phyloP scores from a whole-genome alignment of 2,113 vertebrate species.

The Catharus bicknelli region DNA sequence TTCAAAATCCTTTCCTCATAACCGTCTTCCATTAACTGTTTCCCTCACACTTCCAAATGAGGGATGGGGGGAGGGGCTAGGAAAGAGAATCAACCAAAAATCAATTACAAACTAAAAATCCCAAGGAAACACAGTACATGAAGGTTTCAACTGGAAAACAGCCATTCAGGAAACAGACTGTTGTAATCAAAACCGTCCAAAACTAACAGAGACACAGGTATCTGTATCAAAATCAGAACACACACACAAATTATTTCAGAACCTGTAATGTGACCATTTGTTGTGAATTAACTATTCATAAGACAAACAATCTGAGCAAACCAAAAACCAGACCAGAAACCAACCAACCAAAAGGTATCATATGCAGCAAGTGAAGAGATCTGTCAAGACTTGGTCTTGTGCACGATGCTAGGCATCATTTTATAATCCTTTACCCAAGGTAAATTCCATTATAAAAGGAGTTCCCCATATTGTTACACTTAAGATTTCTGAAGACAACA shows the following conservation, averaged over 20 bases:
- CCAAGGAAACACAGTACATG: neutral
- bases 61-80: accelerated
- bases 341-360: neutral
- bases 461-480: neutral
- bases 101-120: neutral
- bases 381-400: neutral
- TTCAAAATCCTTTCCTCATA: neutral
- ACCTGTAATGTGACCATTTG: neutral
- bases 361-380: neutral
- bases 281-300: neutral
- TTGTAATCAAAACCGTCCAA: neutral
- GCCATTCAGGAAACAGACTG: neutral
- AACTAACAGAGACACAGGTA: neutral
- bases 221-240: neutral
- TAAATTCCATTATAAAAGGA: neutral
- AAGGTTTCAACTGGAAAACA: neutral
- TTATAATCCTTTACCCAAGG: neutral
- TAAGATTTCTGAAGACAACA: neutral
- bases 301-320: neutral
- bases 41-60: neutral
- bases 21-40: neutral
- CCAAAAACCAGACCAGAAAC: neutral
- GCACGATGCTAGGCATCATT: neutral
- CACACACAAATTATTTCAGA: neutral
- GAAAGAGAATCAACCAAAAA: neutral